Percentiles rank a stretch among this genome's conserved stretches.
Conservation (phyloP, 2,888 invertebrate genomes). For the Lasioglossum vierecki region DNA sequence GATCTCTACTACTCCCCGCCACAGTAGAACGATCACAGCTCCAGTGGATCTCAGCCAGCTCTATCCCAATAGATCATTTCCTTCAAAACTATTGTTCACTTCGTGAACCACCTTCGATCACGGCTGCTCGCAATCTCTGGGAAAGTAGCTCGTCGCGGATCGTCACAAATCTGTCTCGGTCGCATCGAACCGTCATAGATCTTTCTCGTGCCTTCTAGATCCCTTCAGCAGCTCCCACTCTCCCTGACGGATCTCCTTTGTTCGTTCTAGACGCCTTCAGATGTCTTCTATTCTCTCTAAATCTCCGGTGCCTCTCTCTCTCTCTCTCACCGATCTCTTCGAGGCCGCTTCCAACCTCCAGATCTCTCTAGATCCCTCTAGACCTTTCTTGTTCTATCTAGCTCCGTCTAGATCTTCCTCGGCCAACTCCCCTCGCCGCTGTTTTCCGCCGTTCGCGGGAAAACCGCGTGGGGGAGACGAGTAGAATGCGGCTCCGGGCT, state of each 20-base stretch:
- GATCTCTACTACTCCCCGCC: not conserved
- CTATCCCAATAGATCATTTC: not conserved
- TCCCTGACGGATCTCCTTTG: not conserved
- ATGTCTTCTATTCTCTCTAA: not conserved
- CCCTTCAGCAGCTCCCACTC: not conserved
- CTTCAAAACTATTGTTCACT: not conserved
- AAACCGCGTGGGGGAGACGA: constrained; percentile 24
- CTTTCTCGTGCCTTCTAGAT: not conserved
- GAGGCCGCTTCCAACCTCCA: not conserved
- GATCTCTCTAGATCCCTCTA: constrained; percentile 13
- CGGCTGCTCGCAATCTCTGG: not conserved
- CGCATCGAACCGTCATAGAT: not conserved
- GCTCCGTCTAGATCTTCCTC: constrained; percentile 15
- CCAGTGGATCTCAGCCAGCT: not conserved
- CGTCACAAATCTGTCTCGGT: not conserved
- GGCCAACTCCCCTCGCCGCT: not conserved
- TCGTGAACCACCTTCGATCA: not conserved
- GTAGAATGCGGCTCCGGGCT: constrained; percentile 25
- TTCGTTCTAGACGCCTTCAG: constrained; percentile 10
- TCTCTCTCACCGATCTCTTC: not conserved
- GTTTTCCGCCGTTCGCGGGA: constrained; percentile 4
- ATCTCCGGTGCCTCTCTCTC: not conserved
- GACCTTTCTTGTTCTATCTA: constrained; percentile 20
- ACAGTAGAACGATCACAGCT: not conserved
- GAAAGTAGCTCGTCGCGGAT: not conserved